Conservation (phyloP, 2,113 vertebrate genomes). For the Herpailurus yagouaroundi region DNA sequence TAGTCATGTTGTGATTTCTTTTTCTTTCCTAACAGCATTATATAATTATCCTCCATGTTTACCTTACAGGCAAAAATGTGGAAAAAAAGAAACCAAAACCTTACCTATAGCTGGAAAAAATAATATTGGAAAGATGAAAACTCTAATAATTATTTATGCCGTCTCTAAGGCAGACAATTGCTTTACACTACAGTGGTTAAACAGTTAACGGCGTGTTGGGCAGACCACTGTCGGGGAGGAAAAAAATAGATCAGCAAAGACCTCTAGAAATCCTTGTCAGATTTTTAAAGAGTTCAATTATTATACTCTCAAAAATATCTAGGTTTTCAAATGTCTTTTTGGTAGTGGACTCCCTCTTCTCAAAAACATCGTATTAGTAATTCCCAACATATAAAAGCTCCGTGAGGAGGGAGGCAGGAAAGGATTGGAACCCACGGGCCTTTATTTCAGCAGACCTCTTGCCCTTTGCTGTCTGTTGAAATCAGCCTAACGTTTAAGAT, state of each 20-base stretch:
- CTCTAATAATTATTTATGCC: neutral
- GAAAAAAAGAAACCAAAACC: neutral
- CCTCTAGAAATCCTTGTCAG: neutral
- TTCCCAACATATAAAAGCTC: neutral
- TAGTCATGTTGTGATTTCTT: neutral
- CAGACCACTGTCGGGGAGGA: neutral
- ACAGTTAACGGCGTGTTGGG: neutral
- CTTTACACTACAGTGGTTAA: neutral
- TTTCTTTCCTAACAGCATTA: neutral
- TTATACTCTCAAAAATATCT: neutral
- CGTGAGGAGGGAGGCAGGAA: neutral
- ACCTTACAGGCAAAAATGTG: neutral
- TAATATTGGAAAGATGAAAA: neutral
- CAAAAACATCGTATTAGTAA: neutral
- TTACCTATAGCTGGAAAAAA: neutral
- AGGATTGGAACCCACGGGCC: neutral
- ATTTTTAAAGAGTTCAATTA: conserved; percentile 1
- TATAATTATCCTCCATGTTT: neutral
- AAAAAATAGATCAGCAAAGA: neutral
- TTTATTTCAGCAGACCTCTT: neutral
- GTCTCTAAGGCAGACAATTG: neutral
- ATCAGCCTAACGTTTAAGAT: neutral
- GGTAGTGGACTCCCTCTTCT: neutral
- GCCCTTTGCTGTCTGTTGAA: neutral
- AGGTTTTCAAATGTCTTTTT: neutral